Percentiles rank a stretch among this genome's conserved stretches.
Evolutionary conservation across 1,140 invertebrate species (phyloP).

Genomic region (Centruroides vittatus): DNA sequence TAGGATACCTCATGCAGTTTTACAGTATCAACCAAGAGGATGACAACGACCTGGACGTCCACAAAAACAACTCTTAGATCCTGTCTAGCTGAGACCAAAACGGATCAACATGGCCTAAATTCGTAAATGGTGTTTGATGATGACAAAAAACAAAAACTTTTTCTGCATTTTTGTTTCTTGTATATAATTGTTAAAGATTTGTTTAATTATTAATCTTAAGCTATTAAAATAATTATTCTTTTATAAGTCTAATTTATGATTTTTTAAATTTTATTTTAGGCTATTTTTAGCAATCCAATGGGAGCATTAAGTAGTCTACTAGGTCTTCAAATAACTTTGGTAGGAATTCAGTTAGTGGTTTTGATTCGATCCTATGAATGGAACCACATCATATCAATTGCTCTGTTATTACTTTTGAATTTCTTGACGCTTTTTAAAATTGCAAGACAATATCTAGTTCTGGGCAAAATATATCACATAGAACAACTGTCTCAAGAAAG

Average conservation of each 20-base stretch:
- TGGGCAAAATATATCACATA: slow-evolving; percentile 11
- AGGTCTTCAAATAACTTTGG: slow-evolving; percentile 50
- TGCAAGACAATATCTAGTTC: slow-evolving; percentile 7
- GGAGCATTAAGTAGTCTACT: slow-evolving; percentile 56
- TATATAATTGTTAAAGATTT: too few species aligned
- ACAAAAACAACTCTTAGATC: too few species aligned
- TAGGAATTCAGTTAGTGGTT: slow-evolving; percentile 59
- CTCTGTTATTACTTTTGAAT: slow-evolving; percentile 71
- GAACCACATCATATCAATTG: slow-evolving; percentile 77
- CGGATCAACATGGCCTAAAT: too few species aligned
- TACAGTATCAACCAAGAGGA: too few species aligned
- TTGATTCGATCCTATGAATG: slow-evolving; percentile 65
- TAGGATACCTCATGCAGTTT: too few species aligned
- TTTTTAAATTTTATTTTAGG: slow-evolving; percentile 18
- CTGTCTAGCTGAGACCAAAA: too few species aligned
- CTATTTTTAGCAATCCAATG: slow-evolving; percentile 72
- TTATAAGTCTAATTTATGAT: slow-evolving; percentile 20
- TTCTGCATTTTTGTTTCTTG: too few species aligned
- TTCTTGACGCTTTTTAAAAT: slow-evolving; percentile 65
- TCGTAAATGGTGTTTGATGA: too few species aligned
- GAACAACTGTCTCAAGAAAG: slow-evolving; percentile 1
- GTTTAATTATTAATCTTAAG: too few species aligned
- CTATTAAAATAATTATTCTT: too few species aligned
- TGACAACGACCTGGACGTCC: too few species aligned
- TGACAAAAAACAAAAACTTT: too few species aligned